phyloP scores from a whole-genome alignment of 2,797 vertebrate species.

The Rostrhamus sociabilis region DNA sequence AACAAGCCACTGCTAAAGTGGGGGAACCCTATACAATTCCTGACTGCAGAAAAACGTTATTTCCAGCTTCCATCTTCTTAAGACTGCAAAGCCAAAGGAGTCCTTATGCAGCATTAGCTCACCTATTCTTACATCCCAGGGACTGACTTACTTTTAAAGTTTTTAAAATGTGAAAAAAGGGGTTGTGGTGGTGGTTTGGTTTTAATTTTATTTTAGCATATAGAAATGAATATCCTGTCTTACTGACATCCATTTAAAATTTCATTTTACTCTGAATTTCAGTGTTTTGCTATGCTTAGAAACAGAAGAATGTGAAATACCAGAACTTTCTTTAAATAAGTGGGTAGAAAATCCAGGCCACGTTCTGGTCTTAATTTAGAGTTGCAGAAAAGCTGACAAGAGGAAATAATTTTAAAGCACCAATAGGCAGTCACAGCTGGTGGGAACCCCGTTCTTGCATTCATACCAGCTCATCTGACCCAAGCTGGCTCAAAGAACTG shows the following conservation, averaged over 20 bases:
- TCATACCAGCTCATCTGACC: neutral
- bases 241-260: neutral
- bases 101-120: neutral
- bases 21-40: neutral
- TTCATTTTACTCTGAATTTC: neutral
- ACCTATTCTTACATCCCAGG: neutral
- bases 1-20: neutral
- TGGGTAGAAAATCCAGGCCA: neutral
- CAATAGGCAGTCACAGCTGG: neutral
- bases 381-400: neutral
- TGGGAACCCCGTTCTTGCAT: neutral
- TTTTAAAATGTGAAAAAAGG: neutral
- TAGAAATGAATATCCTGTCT: neutral
- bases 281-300: neutral
- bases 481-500: neutral
- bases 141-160: neutral
- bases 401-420: neutral
- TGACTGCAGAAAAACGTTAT: neutral
- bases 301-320: neutral
- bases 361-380: neutral
- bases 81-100: neutral
- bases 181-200: rapidly evolving
- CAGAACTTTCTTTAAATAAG: neutral
- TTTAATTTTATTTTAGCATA: neutral
- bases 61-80: neutral